Base-by-base conservation (phyloP, 1,140 invertebrate genomes). In the Alviniconcha marisindica region DNA sequence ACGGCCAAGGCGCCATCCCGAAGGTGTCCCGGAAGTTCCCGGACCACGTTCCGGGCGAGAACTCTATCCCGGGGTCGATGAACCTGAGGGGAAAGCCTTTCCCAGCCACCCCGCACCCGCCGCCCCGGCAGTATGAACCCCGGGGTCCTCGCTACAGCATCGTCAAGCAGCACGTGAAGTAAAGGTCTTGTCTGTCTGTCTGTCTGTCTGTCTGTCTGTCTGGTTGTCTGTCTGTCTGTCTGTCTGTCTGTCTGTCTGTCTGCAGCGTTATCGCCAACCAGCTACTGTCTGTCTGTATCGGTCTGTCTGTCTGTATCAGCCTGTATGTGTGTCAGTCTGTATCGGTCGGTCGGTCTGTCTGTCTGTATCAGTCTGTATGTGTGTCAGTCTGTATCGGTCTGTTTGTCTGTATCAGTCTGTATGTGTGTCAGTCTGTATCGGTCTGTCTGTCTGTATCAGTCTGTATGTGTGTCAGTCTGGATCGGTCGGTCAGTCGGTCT, bases 331-430 rank as follows among this genome's bases (percentile, higher is more conserved):
- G 51, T 77, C 10, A 10, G 66, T 38, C 7, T 77, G 40, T 77
- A 28, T 77, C 10, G 12, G 40, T 77, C 10, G 12, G 40, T 77
- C 10, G 12, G 40, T 77, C 10, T 77, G 40, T 77, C 10, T 77
- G 40, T 77, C 10, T 77, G 40, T 77, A 28, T 77, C 10, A 15
- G 40, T 79, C 12, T 79, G 28, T 79, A 31, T 79, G 51, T 79
- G 38, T 48, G 40, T 77, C 10, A 15, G 40, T 79, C 18, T 79
- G 51, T 79, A 33, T 48, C 18, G 56, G 51, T 79, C 21, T 81
- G 24, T 63, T 10, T 81, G 2, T 81, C n/a, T 31, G 54, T 81
- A 18, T 81, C 2, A 63, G 42, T 63, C n/a, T 81, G 56, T 63
- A 33, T 28, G 15, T 63, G 33, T 63, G 56, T 63, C 2, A 31